phyloP scores from a whole-genome alignment of 2,888 invertebrate genomes.

The Pyrochroa serraticornis region DNA sequence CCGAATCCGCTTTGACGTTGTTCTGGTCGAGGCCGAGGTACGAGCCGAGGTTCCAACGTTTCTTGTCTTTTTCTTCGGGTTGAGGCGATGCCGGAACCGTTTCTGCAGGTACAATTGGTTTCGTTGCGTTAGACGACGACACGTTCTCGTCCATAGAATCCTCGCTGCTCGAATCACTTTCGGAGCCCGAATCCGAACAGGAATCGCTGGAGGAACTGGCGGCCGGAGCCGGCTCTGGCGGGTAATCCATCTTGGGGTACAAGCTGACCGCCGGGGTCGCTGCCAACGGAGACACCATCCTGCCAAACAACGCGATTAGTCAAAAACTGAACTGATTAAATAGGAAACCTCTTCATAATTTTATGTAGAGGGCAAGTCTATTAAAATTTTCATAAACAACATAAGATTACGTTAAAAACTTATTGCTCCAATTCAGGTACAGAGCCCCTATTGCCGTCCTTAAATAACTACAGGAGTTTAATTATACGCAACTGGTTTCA shows the following conservation, averaged over 20 bases:
- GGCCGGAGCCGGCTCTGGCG: constrained; percentile 7
- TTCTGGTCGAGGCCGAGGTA: constrained; percentile 47
- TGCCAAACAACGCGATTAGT: constrained; percentile 39
- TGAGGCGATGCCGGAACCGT: constrained; percentile 51
- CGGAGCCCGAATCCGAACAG: constrained; percentile 67
- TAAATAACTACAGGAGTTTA: no score
- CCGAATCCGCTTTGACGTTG: constrained; percentile 30
- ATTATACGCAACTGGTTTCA: no score
- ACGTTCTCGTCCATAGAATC: constrained; percentile 60
- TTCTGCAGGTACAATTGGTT: constrained; percentile 42
- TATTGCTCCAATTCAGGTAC: no score
- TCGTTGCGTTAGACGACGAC: constrained; percentile 29
- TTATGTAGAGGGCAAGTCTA: neutral
- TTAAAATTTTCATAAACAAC: neutral
- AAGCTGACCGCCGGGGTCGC: constrained; percentile 60
- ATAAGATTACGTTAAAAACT: neutral
- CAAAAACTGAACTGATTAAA: no score
- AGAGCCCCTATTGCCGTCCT: no score
- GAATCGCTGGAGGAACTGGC: constrained; percentile 66
- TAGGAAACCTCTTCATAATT: no score
- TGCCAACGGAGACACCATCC: constrained; percentile 61
- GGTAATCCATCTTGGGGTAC: constrained; percentile 19
- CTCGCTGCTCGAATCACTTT: constrained; percentile 62
- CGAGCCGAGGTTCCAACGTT: constrained; percentile 56
- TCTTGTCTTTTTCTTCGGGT: constrained; percentile 58